Conservation (phyloP, 1,140 invertebrate genomes). For the Leptinotarsa undecemlineata region DNA sequence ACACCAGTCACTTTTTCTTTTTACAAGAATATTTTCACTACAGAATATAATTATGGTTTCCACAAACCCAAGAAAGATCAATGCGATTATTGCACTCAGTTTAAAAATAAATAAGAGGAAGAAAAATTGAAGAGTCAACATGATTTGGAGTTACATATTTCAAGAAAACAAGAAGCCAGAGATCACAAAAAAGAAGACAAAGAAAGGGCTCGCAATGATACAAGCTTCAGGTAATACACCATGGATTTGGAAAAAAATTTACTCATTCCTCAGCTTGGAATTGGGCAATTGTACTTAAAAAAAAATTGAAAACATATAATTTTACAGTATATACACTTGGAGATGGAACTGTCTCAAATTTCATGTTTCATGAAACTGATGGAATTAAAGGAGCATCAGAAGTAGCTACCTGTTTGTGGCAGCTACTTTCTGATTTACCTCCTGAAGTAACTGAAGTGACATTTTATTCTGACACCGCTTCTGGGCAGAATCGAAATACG, state of each 20-base stretch:
- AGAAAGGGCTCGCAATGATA: not conserved
- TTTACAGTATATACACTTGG: no score
- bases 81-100: not conserved
- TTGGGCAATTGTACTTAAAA: not conserved
- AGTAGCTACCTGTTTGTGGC: no score
- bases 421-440: no score
- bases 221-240: not conserved
- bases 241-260: not conserved
- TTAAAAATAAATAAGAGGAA: not conserved
- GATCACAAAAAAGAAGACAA: not conserved
- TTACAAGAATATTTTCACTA: not conserved
- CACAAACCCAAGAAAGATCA: slow-evolving; percentile 1
- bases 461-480: no score
- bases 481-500: no score
- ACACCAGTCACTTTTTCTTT: slow-evolving; percentile 16
- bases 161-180: not conserved
- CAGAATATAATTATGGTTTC: not conserved
- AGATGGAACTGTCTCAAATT: no score
- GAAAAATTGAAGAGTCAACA: not conserved
- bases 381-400: no score
- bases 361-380: no score
- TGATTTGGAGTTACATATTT: no score
- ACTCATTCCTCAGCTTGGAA: not conserved
- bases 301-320: no score
- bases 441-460: no score